Evolutionary conservation across 2,888 invertebrate genomes (phyloP), one percentile per base, ranked within the genome.

Genomic region (Cabera pusaria): DNA sequence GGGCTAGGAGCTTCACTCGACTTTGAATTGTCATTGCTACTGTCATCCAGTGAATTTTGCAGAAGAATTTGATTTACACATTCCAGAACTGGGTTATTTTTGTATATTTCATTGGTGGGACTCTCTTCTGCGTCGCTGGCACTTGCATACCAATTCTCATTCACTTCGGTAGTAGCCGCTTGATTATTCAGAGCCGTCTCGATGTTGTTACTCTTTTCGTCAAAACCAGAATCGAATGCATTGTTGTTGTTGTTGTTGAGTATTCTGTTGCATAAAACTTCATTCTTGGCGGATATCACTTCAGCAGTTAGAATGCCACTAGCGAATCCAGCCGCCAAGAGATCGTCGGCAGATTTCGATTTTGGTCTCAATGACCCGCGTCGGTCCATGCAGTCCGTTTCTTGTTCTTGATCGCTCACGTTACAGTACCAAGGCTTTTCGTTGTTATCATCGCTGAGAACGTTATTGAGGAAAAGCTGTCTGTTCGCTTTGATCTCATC

Each of bases 41-140:
- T 90, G 41, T 90, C 92, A 46, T 92, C 92, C 70, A 92, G 85
- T 8, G 92, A 91, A 68, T 96, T 95, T 57, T 95, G 93, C 14
- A 96, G 77, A 19, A 96, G 80, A 56, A 96, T 96, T 78, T 94
- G 96, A 82, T 96, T 96, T 50, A 96, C 95, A 65, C 96, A 96
- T 74, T 96, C 96, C 28, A 96, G 77, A 3, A 96, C 96, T 1
- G 96, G 96, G 78, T 96, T 96, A 53, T 95, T 95, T 70, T 93
- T 92, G 53, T 93, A 93, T 53, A 93, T 91, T 65, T 93, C 93
- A 63, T 91, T 90, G 9, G 92, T 91, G 37, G 93, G 92, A 46
- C 93, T 91, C 52, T 94, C 94, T 65, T 95, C 95, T 23, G 93
- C 93, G 64, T 95, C 95, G 64, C 95, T 95, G 7, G 93, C 93